Base-by-base conservation (phyloP, 2,113 vertebrate species). In the Stigmatopora argus region DNA sequence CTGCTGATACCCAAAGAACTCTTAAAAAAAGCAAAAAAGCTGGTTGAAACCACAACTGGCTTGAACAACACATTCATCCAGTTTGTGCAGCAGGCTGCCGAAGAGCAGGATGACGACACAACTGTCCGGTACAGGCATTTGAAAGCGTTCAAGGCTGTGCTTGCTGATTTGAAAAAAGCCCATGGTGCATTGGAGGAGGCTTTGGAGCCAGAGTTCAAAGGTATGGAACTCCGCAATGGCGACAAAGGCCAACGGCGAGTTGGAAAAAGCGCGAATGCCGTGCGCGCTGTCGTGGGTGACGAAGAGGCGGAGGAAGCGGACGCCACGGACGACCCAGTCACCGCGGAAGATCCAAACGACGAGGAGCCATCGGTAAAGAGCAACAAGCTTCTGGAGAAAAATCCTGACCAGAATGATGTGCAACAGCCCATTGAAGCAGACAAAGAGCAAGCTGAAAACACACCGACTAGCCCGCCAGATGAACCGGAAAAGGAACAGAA, bases 131-230 rank as follows among this genome's bases (percentile, higher is more conserved):
- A 94, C 83, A 91, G 95, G 77, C 94, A 98, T 83, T 87, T 98
- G 73, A 98, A 95, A 79, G 96, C 95, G 69, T 99, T 99, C 85
- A 95, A 92, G 73, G 96, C 97, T 3, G 95, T 99, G n/a, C 89
- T 99, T 75, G 82, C 62, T 46, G 97, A 99, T 87, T 90, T 99
- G 64, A 95, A 92, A 81, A 96, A 95, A 85, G 88, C 92, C 74
- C 95, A 98, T 72, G 62, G 79, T 74, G 91, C 93, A 55, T 85
- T 99, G 73, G 96, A 98, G 79, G 93, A 88, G 65, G 90, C 91
- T 19, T 86, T 99, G 70, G 93, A 93, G 69, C 77, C 85, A 1
- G 95, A 98, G 73, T 94, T 99, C 78, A 88, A 57, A 86, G 88
- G 83, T 66, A 80, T 95, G 76, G 91, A 92, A 86, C 68, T 84